A percentile compares a stretch with the other conserved stretches of the same genome.
phyloP scores from a whole-genome alignment of 1,140 invertebrate species.

The Drosophila yakuba region DNA sequence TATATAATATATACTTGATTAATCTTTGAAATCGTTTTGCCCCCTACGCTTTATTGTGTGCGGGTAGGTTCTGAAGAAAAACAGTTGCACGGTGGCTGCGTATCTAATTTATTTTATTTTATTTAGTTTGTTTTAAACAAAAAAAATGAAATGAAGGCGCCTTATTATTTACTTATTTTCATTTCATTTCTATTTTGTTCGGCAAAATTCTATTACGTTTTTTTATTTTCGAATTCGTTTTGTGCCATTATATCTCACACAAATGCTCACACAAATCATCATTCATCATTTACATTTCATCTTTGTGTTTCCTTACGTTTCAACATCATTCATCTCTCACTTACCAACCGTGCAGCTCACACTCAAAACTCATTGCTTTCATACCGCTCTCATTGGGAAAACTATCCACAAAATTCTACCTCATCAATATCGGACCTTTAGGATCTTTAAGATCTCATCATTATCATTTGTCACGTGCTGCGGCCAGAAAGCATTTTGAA shows the following conservation, averaged over 20 bases:
- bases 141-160: conserved; percentile 36
- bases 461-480: conserved; percentile 65
- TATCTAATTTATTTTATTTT: conserved; percentile 52
- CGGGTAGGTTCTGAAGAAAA: conserved; percentile 70
- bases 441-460: conserved; percentile 11
- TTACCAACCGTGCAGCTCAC: conserved; percentile 61
- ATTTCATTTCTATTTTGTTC: conserved; percentile 41
- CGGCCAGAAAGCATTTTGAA: conserved; percentile 32
- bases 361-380: conserved; percentile 30
- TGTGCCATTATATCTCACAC: conserved; percentile 46
- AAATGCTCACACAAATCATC: conserved; percentile 29
- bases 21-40: conserved; percentile 39
- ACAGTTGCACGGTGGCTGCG: conserved; percentile 84
- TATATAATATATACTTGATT: conserved; percentile 52
- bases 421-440: conserved; percentile 8
- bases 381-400: conserved; percentile 33
- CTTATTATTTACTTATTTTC: conserved; percentile 25
- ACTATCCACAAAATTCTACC: conserved; percentile 14
- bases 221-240: conserved; percentile 81
- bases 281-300: conserved; percentile 48
- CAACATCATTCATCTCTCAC: conserved; percentile 45
- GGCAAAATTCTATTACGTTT: conserved; percentile 69
- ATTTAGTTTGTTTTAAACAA: conserved; percentile 34
- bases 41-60: conserved; percentile 40
- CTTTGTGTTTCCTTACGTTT: conserved; percentile 53